Evolutionary conservation across 1,140 invertebrate genomes (phyloP), one percentile per base, ranked within the genome.

Genomic region (Drosophila repletoides): DNA sequence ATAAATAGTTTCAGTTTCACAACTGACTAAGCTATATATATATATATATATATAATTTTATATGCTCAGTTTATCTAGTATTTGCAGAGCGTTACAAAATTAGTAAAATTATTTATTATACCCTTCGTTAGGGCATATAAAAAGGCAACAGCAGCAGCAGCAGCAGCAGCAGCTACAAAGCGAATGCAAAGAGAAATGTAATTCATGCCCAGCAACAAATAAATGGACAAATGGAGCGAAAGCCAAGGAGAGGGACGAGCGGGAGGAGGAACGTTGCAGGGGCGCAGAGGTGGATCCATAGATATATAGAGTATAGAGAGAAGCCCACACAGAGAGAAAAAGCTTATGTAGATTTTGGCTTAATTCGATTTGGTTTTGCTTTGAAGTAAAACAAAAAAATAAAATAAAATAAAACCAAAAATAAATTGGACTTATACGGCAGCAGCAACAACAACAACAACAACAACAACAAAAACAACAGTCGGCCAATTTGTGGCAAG

Each of bases 361-460:
- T 83, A 83, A 84, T 83, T 83, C 79, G 79, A 83, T 83, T 83
- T 84, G 74, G 70, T 77, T 83, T 84, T 74, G 69, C 73, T 77
- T 77, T 84, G 59, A 77, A 65, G 64, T 81, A 56, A 68, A 61
- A 60, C 61, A 56, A 36, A 55, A 79, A 29, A 48, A 48, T 26
- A 56, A 38, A 24, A 24, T 17, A 22, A 36, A 34, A 41, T 36
- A 36, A 41, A 68, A 72, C 52, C 59, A 63, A 72, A 81, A 83
- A 83, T 84, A 83, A 84, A 83, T 83, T 83, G 77, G 77, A 83
- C 77, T 83, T 83, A 83, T 81, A 79, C 77, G 77, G 77, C 69
- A 53, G 38, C 38, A 58, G 15, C n/a, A 22, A 15, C 31, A 56
- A 14, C 70, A 68, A 10, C 56, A 64, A 36, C 51, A 41, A 34